Base-by-base conservation (phyloP, 2,797 vertebrate species). In the Channa striata region DNA sequence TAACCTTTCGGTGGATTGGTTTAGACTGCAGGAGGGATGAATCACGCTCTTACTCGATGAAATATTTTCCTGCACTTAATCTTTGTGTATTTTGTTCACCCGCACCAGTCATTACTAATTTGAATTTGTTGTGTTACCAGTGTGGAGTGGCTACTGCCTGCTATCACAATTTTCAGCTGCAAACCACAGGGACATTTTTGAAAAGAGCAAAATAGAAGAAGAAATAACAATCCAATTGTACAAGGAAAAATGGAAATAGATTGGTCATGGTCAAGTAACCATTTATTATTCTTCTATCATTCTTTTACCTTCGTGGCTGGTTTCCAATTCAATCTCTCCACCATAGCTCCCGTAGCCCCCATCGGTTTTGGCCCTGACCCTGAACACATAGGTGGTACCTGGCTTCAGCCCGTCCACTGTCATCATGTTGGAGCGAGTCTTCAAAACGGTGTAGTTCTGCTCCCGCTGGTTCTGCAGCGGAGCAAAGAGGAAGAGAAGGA, bases 401-500 rank as follows among this genome's bases (percentile, higher is more conserved):
- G 94, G 94, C 82, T 96, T 96, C 19, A 96, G 89, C 13, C 95
- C 95, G 3, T 95, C 95, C 62, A 96, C 94, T 0, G 95, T 96
- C 95, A 96, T 95, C 88, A 92, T 93, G 85, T 93, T 94, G 58
- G 93, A 95, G 79, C 92, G 93, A 13, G 95, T 96, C 90, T 95
- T 96, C 88, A 96, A 51, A 25, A 95, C 94, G 0, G 95, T 96
- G 87, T 95, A 95, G 86, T 96, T 96, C 85, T 95, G 95, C 68
- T 95, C 94, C 42, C 93, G 90, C 85, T 96, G 95, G 85, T 96
- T 95, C 95, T 96, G 82, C 20, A 77, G 64, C 1, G 36, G n/a
- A 51, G 13, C 17, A 33, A 48, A 50, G 19, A 34, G 33, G 3
- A 7, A 42, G 7, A 63, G 16, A 9, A 12, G 25, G 49, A 46